These are phyloP conservation scores for Gyps fulvus DNA, from an alignment of 2,113 vertebrate species.

Conservation along the genomic window DNA sequence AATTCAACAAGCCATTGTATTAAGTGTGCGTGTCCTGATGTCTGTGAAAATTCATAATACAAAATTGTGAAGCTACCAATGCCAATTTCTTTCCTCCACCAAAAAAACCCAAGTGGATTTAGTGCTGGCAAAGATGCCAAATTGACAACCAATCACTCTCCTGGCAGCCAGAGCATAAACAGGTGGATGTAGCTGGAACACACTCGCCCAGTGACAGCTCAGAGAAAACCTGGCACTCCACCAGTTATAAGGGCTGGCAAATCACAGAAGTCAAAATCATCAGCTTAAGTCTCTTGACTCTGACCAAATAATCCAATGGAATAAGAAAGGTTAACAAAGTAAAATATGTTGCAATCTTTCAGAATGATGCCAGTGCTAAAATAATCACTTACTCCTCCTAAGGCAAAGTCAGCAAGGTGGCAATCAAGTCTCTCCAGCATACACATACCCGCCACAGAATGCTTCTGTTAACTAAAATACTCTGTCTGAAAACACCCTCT, in stretches of 20 bases:
- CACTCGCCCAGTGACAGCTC: conserved; percentile 44
- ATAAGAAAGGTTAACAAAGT: conserved; percentile 30
- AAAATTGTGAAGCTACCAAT: background rate
- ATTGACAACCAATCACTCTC: conserved; percentile 43
- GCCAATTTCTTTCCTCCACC: background rate
- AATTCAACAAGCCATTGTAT: background rate
- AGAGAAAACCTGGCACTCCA: conserved; percentile 32
- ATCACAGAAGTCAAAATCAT: background rate
- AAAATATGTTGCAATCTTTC: background rate
- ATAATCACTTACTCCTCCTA: conserved; percentile 2
- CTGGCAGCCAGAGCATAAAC: conserved; percentile 60
- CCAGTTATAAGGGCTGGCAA: conserved; percentile 25
- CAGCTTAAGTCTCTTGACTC: conserved; percentile 33
- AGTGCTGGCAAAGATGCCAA: conserved; percentile 19
- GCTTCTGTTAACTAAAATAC: background rate
- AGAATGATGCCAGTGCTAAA: background rate
- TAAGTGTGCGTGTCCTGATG: background rate
- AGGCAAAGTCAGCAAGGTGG: background rate
- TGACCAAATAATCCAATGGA: background rate
- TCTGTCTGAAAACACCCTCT: background rate
- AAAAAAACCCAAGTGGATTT: background rate
- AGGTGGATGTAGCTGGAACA: conserved; percentile 58
- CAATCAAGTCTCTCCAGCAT: background rate
- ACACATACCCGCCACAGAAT: background rate
- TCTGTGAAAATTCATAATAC: background rate